Conservation (phyloP, 2,113 vertebrate species). For the Octodon degus region DNA sequence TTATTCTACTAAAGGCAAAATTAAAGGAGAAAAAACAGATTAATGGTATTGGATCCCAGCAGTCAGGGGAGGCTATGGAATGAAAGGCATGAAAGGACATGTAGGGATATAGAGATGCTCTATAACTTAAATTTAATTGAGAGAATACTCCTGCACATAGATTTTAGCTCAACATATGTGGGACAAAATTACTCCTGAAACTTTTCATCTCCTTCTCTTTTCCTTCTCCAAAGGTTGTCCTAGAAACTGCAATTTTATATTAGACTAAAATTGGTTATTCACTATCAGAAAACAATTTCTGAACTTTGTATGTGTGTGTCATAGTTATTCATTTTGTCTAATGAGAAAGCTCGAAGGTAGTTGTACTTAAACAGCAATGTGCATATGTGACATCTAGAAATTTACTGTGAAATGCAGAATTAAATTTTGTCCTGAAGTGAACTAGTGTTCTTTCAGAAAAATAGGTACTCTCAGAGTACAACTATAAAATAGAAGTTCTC, state of each 20-base stretch:
- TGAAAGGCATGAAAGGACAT: background rate
- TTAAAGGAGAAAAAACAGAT: background rate
- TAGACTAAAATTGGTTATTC: background rate
- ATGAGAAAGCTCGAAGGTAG: background rate
- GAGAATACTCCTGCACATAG: background rate
- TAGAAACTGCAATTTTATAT: background rate
- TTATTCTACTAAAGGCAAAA: background rate
- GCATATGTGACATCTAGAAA: background rate
- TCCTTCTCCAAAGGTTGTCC: background rate
- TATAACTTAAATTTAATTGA: background rate
- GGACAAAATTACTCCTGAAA: background rate
- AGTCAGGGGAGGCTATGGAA: background rate
- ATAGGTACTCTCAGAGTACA: background rate
- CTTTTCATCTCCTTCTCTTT: background rate
- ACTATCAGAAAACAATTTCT: background rate
- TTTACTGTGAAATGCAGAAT: background rate
- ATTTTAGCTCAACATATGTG: background rate
- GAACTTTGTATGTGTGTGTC: background rate
- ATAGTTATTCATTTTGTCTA: background rate
- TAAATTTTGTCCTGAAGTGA: background rate
- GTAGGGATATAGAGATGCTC: background rate
- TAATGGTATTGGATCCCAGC: background rate
- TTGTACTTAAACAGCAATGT: background rate
- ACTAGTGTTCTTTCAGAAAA: background rate
- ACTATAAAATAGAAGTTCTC: background rate